These are phyloP conservation scores for Zapornia atra DNA, from an alignment of 2,113 vertebrate species.

Conservation along the genomic window DNA sequence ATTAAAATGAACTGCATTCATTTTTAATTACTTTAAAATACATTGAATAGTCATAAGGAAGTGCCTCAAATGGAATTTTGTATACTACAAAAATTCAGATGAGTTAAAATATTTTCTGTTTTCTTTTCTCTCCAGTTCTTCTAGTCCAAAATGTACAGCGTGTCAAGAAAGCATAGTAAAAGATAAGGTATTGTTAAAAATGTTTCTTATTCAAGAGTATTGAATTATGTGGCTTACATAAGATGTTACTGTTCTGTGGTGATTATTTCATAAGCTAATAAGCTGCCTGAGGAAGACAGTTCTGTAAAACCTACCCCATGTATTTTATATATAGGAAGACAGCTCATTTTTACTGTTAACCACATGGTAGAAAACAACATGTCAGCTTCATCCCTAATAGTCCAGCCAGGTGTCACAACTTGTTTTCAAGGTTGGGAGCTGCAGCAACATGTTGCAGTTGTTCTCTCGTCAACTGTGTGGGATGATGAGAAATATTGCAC, in stretches of 20 bases:
- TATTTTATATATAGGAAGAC: background rate
- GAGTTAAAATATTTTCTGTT: background rate
- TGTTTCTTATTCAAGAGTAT: background rate
- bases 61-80: background rate
- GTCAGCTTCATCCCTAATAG: background rate
- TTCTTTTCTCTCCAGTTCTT: slow-evolving; percentile 70
- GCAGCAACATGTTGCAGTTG: background rate
- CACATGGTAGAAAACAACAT: background rate
- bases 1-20: background rate
- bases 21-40: background rate
- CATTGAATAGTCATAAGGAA: background rate
- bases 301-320: background rate
- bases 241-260: background rate
- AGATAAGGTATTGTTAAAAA: slow-evolving; percentile 77
- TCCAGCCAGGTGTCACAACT: background rate
- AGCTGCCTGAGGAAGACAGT: background rate
- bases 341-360: background rate
- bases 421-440: background rate
- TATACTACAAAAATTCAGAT: background rate
- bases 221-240: background rate
- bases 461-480: background rate
- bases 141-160: slow-evolving; percentile 79
- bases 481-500: background rate
- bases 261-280: background rate
- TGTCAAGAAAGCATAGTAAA: slow-evolving; percentile 82